Evolutionary conservation across 2,113 vertebrate species (phyloP).

Genomic region (Dicerorhinus sumatrensis): DNA sequence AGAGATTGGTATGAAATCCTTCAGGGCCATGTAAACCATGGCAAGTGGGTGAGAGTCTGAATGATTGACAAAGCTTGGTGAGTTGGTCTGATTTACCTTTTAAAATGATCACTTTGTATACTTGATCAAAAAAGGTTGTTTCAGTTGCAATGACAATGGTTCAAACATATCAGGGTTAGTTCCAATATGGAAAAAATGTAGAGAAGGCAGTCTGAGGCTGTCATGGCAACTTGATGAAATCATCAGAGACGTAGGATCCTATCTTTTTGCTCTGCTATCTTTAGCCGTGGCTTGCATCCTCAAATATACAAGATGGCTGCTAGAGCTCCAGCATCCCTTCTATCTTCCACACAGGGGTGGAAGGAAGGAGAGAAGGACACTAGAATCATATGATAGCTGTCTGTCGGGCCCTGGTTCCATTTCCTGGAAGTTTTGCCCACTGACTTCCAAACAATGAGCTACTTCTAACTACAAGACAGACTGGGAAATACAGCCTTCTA

Average conservation of each 20-base stretch:
- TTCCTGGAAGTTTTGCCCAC: neutral
- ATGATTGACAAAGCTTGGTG: neutral
- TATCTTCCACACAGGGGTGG: neutral
- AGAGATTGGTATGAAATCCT: neutral
- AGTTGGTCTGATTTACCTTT: neutral
- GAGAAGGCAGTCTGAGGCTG: neutral
- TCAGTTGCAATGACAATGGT: neutral
- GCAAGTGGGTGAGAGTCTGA: neutral
- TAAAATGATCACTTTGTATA: neutral
- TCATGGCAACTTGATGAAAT: neutral
- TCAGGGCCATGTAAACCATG: neutral
- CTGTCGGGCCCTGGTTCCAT: neutral
- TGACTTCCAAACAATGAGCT: neutral
- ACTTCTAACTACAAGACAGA: neutral
- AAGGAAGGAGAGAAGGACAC: neutral
- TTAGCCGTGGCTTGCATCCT: neutral
- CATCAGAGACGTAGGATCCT: neutral
- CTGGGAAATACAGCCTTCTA: neutral
- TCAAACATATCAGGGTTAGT: neutral
- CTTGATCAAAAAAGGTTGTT: neutral
- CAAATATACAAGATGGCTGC: neutral
- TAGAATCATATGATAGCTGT: neutral
- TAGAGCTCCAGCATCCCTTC: neutral
- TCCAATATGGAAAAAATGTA: neutral
- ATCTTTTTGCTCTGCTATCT: neutral